Evolutionary conservation across 1,140 invertebrate genomes (phyloP).

Genomic region (Melanaphis sacchari): DNA sequence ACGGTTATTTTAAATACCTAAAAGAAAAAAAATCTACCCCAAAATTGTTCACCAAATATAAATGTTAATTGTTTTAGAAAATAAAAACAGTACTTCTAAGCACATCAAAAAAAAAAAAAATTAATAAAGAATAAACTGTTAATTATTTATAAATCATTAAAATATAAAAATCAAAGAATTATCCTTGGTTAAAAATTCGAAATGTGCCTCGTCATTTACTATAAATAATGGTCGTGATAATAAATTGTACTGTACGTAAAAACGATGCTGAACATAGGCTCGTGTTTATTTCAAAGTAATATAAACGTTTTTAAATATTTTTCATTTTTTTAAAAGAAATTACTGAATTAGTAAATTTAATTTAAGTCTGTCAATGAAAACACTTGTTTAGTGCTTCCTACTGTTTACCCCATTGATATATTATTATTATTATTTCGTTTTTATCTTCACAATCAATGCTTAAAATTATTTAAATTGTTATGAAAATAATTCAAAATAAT

Average conservation of each 20-base stretch:
- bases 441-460: no score
- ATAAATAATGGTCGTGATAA: not conserved
- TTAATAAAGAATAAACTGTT: not conserved
- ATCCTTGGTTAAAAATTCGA: not conserved
- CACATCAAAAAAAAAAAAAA: not conserved
- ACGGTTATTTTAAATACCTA: not conserved
- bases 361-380: no score
- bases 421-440: no score
- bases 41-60: not conserved
- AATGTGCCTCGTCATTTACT: not conserved
- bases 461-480: no score
- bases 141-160: not conserved
- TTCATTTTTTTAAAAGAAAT: no score
- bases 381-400: no score
- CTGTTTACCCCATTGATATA: no score
- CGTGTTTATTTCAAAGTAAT: not conserved
- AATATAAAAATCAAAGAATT: not conserved
- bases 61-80: not conserved
- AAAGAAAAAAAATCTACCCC: not conserved
- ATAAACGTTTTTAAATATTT: no score
- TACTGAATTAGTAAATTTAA: no score
- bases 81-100: not conserved
- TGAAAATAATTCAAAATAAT: no score
- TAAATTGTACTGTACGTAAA: not conserved
- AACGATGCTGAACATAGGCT: no score